These are phyloP conservation scores for Scaptomyza tumidula DNA, from an alignment of 2,888 invertebrate genomes.

Conservation along the genomic window DNA sequence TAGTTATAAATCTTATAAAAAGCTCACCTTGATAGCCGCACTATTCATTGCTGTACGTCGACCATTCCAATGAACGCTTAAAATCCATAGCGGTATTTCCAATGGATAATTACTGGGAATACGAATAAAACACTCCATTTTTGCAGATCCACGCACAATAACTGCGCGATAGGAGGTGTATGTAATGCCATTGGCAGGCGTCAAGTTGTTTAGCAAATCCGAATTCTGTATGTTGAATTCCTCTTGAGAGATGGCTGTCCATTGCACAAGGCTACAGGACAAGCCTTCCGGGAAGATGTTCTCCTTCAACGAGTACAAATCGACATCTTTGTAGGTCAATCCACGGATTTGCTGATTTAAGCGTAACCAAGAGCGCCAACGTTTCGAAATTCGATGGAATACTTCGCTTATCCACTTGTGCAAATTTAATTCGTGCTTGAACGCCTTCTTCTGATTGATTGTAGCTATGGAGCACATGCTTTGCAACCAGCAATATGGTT, in stretches of 20 bases:
- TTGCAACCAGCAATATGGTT: conserved; percentile 96
- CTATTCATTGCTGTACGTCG: conserved; percentile 87
- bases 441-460: conserved; percentile 83
- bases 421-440: conserved; percentile 61
- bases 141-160: conserved; percentile 92
- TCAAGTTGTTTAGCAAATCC: conserved; percentile 34
- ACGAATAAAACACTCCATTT: conserved; percentile 90
- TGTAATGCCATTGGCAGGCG: conserved; percentile 83
- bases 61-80: conserved; percentile 90
- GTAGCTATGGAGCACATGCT: conserved; percentile 94
- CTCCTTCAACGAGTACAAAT: conserved; percentile 69
- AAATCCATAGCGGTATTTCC: conserved; percentile 90
- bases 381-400: conserved; percentile 89
- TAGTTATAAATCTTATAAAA: background rate
- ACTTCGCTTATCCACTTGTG: conserved; percentile 90
- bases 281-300: conserved; percentile 81
- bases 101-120: conserved; percentile 93
- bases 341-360: conserved; percentile 91
- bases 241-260: conserved; percentile 89
- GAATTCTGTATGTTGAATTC: conserved; percentile 84
- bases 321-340: conserved; percentile 82
- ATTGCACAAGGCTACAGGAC: conserved; percentile 88
- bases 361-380: conserved; percentile 90
- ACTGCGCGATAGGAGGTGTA: conserved; percentile 92
- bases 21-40: conserved; percentile 88